Conservation (phyloP, 37 sponge, comb jelly and placozoan species). For the Crambe crambe region DNA sequence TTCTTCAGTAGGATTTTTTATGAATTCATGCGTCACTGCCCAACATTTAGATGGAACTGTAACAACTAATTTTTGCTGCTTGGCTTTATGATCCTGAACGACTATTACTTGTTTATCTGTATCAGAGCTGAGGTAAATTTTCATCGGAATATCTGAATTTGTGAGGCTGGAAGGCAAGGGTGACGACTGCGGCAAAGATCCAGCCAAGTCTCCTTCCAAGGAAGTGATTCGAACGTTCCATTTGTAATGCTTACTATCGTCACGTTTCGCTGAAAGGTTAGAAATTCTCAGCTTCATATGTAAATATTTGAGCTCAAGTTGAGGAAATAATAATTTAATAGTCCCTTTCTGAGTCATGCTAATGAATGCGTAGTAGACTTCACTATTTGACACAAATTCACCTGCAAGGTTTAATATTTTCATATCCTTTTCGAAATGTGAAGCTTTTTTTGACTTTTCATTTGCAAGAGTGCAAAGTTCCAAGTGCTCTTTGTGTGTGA, state of each 20-base stretch:
- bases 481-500: not conserved
- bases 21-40: slow-evolving; percentile 5
- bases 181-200: too few relatives aligned
- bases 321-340: slow-evolving; percentile 16
- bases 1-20: slow-evolving; percentile 34
- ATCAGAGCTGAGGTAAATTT: too few relatives aligned
- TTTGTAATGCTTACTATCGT: too few relatives aligned
- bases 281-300: slow-evolving; percentile 1
- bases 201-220: too few relatives aligned
- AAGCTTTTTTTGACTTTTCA: slow-evolving; percentile 7
- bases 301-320: not conserved
- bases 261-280: too few relatives aligned
- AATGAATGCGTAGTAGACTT: slow-evolving; percentile 17
- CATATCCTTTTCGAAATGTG: slow-evolving; percentile 32
- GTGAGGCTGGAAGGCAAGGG: too few relatives aligned
- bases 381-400: slow-evolving; percentile 14
- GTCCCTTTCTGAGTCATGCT: not conserved
- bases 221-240: too few relatives aligned
- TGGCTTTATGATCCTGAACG: too few relatives aligned
- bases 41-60: slow-evolving; percentile 6
- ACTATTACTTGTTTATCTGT: too few relatives aligned
- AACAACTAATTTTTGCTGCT: not conserved
- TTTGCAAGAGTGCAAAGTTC: slow-evolving; percentile 31
- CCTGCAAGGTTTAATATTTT: slow-evolving; percentile 8
- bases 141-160: too few relatives aligned